Conservation (phyloP, 2,888 invertebrate genomes). For the Bugulina stolonifera region DNA sequence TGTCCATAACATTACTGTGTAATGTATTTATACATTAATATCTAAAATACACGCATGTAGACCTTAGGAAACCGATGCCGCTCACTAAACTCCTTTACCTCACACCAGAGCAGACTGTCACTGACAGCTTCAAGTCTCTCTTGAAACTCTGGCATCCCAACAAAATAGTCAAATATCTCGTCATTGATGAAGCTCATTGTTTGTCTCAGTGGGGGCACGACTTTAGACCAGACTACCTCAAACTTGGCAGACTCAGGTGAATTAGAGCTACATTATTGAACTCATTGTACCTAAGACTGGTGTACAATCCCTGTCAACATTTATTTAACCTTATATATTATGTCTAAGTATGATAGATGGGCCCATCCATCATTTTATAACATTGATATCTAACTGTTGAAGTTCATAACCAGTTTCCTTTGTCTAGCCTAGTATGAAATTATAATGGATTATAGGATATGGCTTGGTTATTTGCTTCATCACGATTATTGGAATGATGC, state of each 20-base stretch:
- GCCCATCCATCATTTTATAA: too few species aligned
- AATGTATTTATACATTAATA: too few species aligned
- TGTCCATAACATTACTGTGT: too few species aligned
- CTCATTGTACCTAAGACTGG: not conserved
- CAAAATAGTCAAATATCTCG: constrained; percentile 77
- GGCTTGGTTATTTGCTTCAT: too few species aligned
- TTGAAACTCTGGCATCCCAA: constrained; percentile 66
- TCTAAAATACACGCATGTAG: too few species aligned
- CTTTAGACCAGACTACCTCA: constrained; percentile 75
- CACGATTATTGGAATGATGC: too few species aligned
- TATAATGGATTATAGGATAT: not conserved
- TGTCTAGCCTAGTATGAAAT: not conserved
- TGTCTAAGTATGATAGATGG: too few species aligned
- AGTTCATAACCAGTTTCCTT: too few species aligned
- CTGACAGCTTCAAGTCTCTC: constrained; percentile 57
- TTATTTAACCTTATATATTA: too few species aligned
- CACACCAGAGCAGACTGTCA: constrained; percentile 92
- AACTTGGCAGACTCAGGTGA: constrained; percentile 61
- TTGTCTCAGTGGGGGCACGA: constrained; percentile 99
- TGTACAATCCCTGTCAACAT: too few species aligned
- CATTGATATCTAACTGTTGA: too few species aligned
- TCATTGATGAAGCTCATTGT: constrained; percentile 76
- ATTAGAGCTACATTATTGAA: not conserved
- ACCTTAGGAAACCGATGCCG: constrained; percentile 69
- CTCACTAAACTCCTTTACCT: constrained; percentile 81